Conservation (phyloP, 2,888 invertebrate species). For the Xylocampa areola region DNA sequence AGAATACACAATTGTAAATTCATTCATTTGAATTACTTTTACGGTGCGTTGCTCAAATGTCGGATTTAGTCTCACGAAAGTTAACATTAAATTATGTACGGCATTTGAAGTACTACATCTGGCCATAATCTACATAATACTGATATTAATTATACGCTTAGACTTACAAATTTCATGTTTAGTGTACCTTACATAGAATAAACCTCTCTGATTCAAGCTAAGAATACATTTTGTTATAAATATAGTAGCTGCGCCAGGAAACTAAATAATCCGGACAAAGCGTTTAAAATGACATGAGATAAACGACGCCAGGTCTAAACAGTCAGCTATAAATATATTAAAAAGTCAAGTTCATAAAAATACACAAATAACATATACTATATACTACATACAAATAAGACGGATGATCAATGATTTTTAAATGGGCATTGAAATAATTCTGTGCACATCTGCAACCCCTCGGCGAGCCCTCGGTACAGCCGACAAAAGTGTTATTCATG, state of each 20-base stretch:
- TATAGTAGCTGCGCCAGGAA: slow-evolving; percentile 29
- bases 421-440: slow-evolving; percentile 56
- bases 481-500: slow-evolving; percentile 61
- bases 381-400: too few relatives aligned
- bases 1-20: slow-evolving; percentile 55
- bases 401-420: slow-evolving; percentile 55
- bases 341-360: slow-evolving; percentile 46
- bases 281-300: slow-evolving; percentile 46
- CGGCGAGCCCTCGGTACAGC: slow-evolving; percentile 40
- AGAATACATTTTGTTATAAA: slow-evolving; percentile 31
- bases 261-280: slow-evolving; percentile 39
- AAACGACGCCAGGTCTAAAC: slow-evolving; percentile 42
- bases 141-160: slow-evolving; percentile 46
- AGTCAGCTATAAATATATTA: slow-evolving; percentile 41
- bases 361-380: too few relatives aligned
- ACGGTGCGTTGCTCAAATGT: slow-evolving; percentile 47
- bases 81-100: slow-evolving; percentile 46
- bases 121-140: slow-evolving; percentile 45
- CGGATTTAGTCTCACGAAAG: slow-evolving; percentile 45
- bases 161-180: slow-evolving; percentile 38
- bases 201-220: slow-evolving; percentile 14
- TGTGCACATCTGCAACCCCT: slow-evolving; percentile 62
- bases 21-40: slow-evolving; percentile 58
- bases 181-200: slow-evolving; percentile 30
- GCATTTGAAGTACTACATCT: slow-evolving; percentile 41